Evolutionary conservation across 2,113 vertebrate genomes (phyloP), one percentile per base, ranked within the genome.

Genomic region (Craseonycteris thonglongyai): DNA sequence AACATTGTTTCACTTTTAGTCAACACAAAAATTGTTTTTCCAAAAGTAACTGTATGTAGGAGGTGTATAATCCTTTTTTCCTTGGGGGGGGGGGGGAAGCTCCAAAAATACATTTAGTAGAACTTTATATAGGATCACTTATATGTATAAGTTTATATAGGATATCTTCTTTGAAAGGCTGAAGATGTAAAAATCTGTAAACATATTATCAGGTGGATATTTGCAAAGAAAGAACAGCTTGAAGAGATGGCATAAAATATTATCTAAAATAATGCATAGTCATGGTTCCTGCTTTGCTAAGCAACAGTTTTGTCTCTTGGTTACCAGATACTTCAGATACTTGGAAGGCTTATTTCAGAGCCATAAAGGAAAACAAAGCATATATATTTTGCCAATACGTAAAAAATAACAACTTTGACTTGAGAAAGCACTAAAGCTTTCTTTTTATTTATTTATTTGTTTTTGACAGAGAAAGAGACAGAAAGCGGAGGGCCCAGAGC

Each of bases 241-340:
- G 24, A 87, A 66, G 26, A 80, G 8, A 66, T 30, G 7, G 18
- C 28, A 65, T 93, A 22, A 91, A 71, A 65, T 33, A 66, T 82
- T 84, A 26, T 42, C 65, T 82, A 42, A 87, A 89, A 81, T 87
- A 94, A 61, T 90, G 79, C 84, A 66, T 38, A 79, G 96, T 93
- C 88, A 83, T 76, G 56, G 30, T 69, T 95, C 83, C 84, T 95
- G 61, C 83, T 88, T 86, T 88, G 88, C 76, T 87, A 92, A 93
- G 81, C 86, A 95, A 28, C 87, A 74, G 30, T 40, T 84, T 47
- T 91, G 56, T 96, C 74, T 95, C 78, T 89, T 93, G 35, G 87
- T 93, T 87, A 86, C 92, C 79, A 83, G 81, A 38, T 79, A 69
- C 0, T 1, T 33, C n/a, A n/a, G n/a, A n/a, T n/a, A n/a, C n/a